phyloP scores from a whole-genome alignment of 1,140 invertebrate species.

The Orchestia grillus region DNA sequence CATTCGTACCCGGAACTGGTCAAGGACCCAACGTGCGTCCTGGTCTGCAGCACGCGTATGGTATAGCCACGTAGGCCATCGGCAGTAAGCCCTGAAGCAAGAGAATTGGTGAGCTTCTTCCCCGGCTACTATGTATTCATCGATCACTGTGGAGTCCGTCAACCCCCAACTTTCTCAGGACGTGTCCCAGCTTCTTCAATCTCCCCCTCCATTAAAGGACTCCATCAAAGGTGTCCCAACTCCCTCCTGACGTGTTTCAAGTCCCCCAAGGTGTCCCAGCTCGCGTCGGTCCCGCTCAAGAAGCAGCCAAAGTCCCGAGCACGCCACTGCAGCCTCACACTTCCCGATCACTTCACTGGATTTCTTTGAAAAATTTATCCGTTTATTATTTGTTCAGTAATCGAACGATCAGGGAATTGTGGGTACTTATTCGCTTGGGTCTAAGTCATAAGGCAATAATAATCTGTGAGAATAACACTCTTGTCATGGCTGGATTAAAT shows the following conservation, averaged over 20 bases:
- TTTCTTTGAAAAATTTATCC: neutral
- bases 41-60: too few species aligned
- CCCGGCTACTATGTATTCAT: too few species aligned
- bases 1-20: too few species aligned
- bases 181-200: neutral
- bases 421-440: neutral
- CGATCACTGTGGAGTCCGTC: too few species aligned
- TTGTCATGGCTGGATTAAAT: too few species aligned
- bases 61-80: too few species aligned
- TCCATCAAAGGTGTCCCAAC: neutral
- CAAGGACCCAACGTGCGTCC: too few species aligned
- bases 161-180: neutral
- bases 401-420: neutral
- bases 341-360: neutral
- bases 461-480: too few species aligned
- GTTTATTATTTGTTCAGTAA: too few species aligned
- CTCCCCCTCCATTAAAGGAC: neutral
- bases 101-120: too few species aligned
- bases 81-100: too few species aligned
- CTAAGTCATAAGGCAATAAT: too few species aligned
- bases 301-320: neutral
- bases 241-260: neutral
- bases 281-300: neutral
- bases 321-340: neutral
- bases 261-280: neutral